Evolutionary conservation across 2,113 vertebrate species (phyloP).

Genomic region (Megalops atlanticus): DNA sequence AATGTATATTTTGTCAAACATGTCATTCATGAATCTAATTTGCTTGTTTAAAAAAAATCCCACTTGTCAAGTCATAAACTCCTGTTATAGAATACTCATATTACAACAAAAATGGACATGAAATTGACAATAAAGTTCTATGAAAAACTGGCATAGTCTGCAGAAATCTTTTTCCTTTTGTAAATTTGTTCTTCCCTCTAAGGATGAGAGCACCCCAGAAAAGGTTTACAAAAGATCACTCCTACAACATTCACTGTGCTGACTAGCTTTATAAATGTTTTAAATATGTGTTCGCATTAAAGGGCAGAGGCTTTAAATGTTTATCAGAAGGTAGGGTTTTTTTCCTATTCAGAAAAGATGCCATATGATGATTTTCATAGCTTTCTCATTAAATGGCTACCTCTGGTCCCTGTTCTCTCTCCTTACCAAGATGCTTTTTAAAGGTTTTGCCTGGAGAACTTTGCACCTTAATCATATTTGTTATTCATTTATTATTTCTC

Average conservation of each 20-base stretch:
- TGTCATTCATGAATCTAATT: not conserved
- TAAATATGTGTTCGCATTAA: too few relatives aligned
- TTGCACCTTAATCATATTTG: slow-evolving; percentile 8
- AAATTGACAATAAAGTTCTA: too few relatives aligned
- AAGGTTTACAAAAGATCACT: too few relatives aligned
- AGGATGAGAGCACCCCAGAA: not conserved
- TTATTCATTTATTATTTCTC: not conserved
- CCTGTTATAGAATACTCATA: not conserved
- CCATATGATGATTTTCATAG: too few relatives aligned
- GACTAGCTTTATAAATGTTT: too few relatives aligned
- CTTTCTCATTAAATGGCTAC: not conserved
- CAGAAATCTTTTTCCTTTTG: not conserved
- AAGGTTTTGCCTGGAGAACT: not conserved
- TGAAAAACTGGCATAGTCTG: not conserved
- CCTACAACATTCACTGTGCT: too few relatives aligned
- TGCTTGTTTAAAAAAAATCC: not conserved
- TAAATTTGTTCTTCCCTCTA: not conserved
- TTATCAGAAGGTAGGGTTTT: too few relatives aligned
- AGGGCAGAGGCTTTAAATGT: too few relatives aligned
- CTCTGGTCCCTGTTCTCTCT: not conserved
- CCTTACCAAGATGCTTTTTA: not conserved
- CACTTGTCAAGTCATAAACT: not conserved
- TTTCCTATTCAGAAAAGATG: too few relatives aligned
- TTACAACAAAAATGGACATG: not conserved
- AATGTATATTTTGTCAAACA: not conserved